Evolutionary conservation across 2,888 invertebrate species (phyloP), one percentile per base, ranked within the genome.

Genomic region (Latheticus oryzae): DNA sequence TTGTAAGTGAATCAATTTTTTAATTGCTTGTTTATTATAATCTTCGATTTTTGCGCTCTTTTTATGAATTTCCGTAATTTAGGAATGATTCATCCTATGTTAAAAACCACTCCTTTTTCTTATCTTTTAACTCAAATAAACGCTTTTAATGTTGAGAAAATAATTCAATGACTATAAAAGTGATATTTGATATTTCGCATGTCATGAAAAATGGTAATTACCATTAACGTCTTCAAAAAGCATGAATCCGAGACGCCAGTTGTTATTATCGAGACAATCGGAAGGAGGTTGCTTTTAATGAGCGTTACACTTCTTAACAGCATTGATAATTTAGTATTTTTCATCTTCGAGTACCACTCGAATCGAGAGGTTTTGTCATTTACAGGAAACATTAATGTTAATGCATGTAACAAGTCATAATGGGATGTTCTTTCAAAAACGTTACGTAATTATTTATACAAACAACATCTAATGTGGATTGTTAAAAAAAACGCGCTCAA

Each of bases 231-330:
- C 21, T 32, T 45, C 16, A 32, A n/a, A 33, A 5, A 32, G 11
- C 45, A 45, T 32, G 45, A 24, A 40, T 23, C 23, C 40, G 32
- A 32, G 45, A 45, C 45, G 45, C 28, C 45, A 19, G 19, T 12
- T 40, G 43, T 33, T 30, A 13, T 32, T 30, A 28, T 19, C 32
- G 45, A 32, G 21, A 32, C 32, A 45, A 28, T 43, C 17, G 43
- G 43, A 45, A 45, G 45, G 45, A 45, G 26, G 42, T 45, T 45
- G 32, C 45, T 45, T 45, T 45, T 45, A 45, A 45, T 45, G 45
- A 45, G 32, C 45, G 32, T 16, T 32, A 45, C 32, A 32, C 17
- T 24, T 8, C 19, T 12, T 5, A 12, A 30, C 9, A 12, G n/a
- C n/a, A n/a, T n/a, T n/a, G n/a, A n/a, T n/a, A n/a, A n/a, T n/a